Evolutionary conservation across 2,888 invertebrate genomes (phyloP), one percentile per base, ranked within the genome.

Genomic region (Hydrotaea cyrtoneurina): DNA sequence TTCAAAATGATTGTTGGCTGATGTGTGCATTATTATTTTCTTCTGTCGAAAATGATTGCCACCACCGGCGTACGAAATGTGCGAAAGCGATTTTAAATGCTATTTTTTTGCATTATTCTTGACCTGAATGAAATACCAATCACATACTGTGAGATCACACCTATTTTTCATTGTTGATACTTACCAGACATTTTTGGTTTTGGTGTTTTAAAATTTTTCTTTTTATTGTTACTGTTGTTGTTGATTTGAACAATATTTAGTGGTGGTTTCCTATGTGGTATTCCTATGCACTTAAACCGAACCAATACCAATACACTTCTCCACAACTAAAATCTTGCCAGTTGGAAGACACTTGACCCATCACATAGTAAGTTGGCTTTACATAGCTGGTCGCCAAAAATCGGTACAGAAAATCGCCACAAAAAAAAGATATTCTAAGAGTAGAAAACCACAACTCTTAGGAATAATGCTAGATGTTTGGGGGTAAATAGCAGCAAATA

Each of bases 71-170:
- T 31, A 31, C 46, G 15, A 69, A 69, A 23, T 69, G 46, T 69
- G 69, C 21, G 69, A 21, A 39, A 17, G 31, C 10, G 26, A 36
- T 31, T 23, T 62, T 11, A 4, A 15, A 15, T 62, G 39, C 11
- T 64, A 43, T 66, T 69, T 46, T 69, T 46, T 69, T 11, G 69
- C 46, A 46, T 69, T 43, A 46, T 69, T 23, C 46, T 46, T 69
- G 69, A 46, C 69, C 69, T 46, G 46, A 46, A 69, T 43, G 69
- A 66, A 39, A 66, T 39, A 62, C 3, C 19, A 66, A 13, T 62
- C 62, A 31, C 31, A 62, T 15, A 31, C n/a, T 31, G 23, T 13
- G 59, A 59, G 62, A 62, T 62, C 62, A 62, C 62, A 62, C 31
- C 62, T 62, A 26, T 31, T 50, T 50, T 31, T 31, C 31, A 2